A percentile compares a stretch with the other conserved stretches of the same genome.
phyloP scores from a whole-genome alignment of 1,140 invertebrate genomes.

The Trinorchestia longiramus region DNA sequence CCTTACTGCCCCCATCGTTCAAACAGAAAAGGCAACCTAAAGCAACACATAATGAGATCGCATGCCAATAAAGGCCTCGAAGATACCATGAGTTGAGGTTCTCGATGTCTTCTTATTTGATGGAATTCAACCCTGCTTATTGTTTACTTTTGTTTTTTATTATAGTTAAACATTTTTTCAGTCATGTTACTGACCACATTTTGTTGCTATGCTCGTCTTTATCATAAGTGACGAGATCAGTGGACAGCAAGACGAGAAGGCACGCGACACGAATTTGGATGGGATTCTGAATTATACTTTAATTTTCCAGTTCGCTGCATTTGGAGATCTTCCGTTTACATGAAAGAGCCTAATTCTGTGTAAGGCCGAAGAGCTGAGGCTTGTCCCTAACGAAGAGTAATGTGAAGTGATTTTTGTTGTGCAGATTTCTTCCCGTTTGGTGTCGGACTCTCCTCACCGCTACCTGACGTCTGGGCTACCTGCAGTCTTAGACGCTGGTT shows the following conservation, averaged over 20 bases:
- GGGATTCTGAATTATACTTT: background rate
- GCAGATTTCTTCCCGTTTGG: slow-evolving; percentile 27
- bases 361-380: background rate
- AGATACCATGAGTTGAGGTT: background rate
- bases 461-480: slow-evolving; percentile 8
- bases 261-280: background rate
- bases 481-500: background rate
- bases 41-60: slow-evolving; percentile 59
- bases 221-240: background rate
- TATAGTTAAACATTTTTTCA: background rate
- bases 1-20: slow-evolving; percentile 76
- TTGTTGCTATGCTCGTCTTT: background rate
- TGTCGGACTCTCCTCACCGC: slow-evolving; percentile 27
- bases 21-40: slow-evolving; percentile 70
- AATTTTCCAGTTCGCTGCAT: background rate
- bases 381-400: slow-evolving; percentile 19
- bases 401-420: slow-evolving; percentile 13
- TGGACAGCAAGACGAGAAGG: background rate
- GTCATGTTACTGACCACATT: background rate
- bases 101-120: background rate
- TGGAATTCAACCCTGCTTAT: background rate
- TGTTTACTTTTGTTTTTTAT: background rate
- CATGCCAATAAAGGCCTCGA: background rate
- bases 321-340: background rate
- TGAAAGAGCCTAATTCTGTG: background rate